These are phyloP conservation scores for Timema cristinae DNA, from an alignment of 2,888 invertebrate species.

Conservation along the genomic window DNA sequence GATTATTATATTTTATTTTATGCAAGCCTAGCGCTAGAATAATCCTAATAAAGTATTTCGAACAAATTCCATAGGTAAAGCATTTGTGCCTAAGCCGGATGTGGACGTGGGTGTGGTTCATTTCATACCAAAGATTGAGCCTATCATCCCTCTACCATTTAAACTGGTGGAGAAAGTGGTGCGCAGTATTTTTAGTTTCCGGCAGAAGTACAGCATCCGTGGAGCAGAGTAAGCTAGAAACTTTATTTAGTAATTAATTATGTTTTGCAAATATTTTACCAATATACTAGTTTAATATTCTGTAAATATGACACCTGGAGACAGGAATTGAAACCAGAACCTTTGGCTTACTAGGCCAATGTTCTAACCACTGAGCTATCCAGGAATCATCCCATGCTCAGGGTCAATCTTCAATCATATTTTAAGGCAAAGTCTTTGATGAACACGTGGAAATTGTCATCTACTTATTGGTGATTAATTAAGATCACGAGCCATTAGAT, in stretches of 20 bases:
- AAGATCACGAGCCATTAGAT: no score
- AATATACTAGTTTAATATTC: no score
- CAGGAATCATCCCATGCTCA: no score
- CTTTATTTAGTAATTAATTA: not conserved
- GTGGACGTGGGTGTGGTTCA: conserved; percentile 96
- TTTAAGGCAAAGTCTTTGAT: no score
- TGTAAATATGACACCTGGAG: not conserved
- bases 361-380: no score
- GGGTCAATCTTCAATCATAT: no score
- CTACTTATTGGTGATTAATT: no score
- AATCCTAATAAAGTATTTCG: not conserved
- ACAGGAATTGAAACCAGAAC: not conserved
- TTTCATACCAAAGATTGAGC: conserved; percentile 71
- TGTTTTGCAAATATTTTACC: no score
- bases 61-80: conserved; percentile 48
- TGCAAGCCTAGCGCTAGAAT: not conserved
- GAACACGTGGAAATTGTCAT: no score
- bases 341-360: no score
- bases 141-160: conserved; percentile 75
- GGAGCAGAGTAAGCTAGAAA: conserved; percentile 53
- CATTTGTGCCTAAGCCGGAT: conserved; percentile 91
- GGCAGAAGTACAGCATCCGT: conserved; percentile 75
- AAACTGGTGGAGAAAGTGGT: conserved; percentile 83
- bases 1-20: conserved; percentile 1
- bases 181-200: conserved; percentile 79